Conservation (phyloP, 2,888 invertebrate genomes). For the Flabesymbios commensalis region DNA sequence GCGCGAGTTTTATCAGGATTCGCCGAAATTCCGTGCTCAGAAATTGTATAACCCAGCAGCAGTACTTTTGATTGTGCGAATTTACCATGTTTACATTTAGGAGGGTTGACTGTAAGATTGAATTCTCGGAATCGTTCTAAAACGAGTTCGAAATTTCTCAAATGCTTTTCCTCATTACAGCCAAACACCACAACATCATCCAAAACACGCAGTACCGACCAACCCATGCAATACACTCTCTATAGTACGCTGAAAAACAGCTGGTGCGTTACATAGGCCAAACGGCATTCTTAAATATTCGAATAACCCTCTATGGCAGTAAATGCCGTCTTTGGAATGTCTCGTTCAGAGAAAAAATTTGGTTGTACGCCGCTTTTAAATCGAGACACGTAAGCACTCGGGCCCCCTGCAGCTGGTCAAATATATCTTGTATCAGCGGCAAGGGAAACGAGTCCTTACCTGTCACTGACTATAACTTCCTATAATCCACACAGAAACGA, state of each 20-base stretch:
- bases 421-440: neutral
- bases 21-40: neutral
- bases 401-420: neutral
- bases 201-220: neutral
- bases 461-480: neutral
- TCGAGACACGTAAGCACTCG: neutral
- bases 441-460: neutral
- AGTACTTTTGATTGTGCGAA: neutral
- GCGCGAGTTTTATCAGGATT: neutral
- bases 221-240: neutral
- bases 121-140: neutral
- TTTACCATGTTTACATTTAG: slow-evolving; percentile 2
- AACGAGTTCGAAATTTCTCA: neutral
- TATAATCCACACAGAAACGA: slow-evolving; percentile 8
- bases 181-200: slow-evolving; percentile 3
- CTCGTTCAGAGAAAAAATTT: neutral
- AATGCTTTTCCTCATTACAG: neutral
- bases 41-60: neutral
- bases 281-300: neutral
- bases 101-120: slow-evolving; percentile 2
- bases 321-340: neutral
- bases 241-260: neutral
- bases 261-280: neutral
- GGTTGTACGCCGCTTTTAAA: neutral
- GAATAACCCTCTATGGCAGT: neutral